Base-by-base conservation (phyloP, 2,888 invertebrate genomes). In the Chrysolina oricalcia region DNA sequence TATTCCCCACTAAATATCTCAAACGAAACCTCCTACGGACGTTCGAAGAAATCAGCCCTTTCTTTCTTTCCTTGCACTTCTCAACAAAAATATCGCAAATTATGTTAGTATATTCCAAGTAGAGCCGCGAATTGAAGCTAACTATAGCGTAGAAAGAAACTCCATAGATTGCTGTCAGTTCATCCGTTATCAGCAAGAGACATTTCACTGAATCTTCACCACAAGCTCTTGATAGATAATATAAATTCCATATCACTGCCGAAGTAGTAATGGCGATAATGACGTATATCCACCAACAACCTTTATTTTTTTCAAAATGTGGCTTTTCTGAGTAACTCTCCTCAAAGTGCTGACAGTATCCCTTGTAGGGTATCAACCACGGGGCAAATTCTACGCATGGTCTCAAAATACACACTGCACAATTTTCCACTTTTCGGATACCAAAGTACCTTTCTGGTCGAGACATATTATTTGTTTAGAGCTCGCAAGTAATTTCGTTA, bases 381-480 rank as follows among this genome's bases (percentile, higher is more conserved):
- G 53, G 53, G 21, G 53, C 53, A 21, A 53, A 53, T 53, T 53
- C 53, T 21, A 53, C 21, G 5, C 53, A 53, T 11, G 53, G 53
- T 21, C 11, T 17, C 11, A 53, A 19, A 21, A 53, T 53, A 19
- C 53, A 53, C 8, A 21, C 53, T 3, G 10, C 3, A 53, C 53
- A 53, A 5, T 53, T 53, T 19, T 53, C 53, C 8, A 53, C 53
- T 19, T 21, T 11, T 21, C 15, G 53, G 21, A 53, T 19, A 21
- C 17, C 17, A 15, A 1, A 15, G 13, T 15, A 43, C 2, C 3
- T 15, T 43, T 2, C 15, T 8, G 35, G 4, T 0, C 35, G 8
- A 35, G 35, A 35, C 35, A 35, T 35, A 0, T 6, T 35, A 6
- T 35, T 8, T 8, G 35, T 35, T 35, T 8, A 8, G 6, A 35